A percentile compares a stretch with the other conserved stretches of the same genome.
phyloP scores from a whole-genome alignment of 2,113 vertebrate species.

The Jaculus jaculus region DNA sequence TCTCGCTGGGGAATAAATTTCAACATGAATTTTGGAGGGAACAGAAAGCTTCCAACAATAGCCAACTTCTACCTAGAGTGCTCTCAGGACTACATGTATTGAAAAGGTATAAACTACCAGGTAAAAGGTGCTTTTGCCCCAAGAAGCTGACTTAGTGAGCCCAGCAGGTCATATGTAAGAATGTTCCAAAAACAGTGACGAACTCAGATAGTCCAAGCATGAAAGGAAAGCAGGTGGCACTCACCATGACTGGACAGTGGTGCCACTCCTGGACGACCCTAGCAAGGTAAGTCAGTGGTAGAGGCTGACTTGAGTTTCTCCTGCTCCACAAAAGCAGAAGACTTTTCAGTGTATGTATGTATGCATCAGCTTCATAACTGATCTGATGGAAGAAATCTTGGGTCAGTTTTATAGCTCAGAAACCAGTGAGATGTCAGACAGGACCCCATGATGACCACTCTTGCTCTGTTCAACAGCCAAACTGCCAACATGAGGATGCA shows the following conservation, averaged over 20 bases:
- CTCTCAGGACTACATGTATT: background rate
- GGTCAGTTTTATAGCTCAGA: background rate
- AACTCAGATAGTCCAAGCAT: background rate
- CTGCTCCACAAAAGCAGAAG: background rate
- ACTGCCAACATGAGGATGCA: background rate
- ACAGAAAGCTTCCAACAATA: background rate
- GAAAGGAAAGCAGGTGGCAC: background rate
- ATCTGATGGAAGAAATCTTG: background rate
- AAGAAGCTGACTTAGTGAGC: background rate
- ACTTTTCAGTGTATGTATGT: no score
- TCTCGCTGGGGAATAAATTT: background rate
- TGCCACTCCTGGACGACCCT: no score
- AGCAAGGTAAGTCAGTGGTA: background rate
- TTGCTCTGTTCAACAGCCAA: background rate
- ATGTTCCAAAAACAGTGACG: background rate
- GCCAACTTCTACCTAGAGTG: background rate
- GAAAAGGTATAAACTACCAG: background rate
- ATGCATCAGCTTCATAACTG: background rate
- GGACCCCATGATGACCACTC: background rate
- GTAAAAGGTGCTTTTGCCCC: background rate
- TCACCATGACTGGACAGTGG: background rate
- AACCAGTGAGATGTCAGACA: background rate
- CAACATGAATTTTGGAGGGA: background rate
- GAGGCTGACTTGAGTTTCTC: background rate
- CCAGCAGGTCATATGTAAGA: background rate